Conservation (phyloP, 2,888 invertebrate genomes). For the Hololepta plana region DNA sequence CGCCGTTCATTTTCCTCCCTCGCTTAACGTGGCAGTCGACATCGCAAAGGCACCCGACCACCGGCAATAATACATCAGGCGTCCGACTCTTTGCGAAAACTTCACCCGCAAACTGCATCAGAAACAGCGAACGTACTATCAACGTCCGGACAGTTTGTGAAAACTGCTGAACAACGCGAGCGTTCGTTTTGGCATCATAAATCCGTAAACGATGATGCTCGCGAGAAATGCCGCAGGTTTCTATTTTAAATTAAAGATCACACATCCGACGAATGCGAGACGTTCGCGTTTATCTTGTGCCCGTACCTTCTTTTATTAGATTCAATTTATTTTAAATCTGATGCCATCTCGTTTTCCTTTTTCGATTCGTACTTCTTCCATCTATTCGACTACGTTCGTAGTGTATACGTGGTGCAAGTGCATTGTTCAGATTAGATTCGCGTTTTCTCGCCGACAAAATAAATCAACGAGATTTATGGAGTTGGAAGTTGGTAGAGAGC, state of each 20-base stretch:
- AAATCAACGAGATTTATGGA: constrained; percentile 19
- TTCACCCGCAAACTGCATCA: constrained; percentile 7
- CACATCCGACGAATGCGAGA: constrained; percentile 5
- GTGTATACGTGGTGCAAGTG: constrained; percentile 11
- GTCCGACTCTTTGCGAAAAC: constrained; percentile 17
- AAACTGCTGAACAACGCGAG: too few species aligned
- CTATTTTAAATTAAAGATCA: constrained; percentile 15
- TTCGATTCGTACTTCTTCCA: too few species aligned
- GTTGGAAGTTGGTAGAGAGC: constrained; percentile 14
- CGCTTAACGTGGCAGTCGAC: constrained; percentile 26
- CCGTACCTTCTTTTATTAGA: constrained; percentile 1
- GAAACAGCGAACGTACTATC: constrained; percentile 1
- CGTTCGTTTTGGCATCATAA: too few species aligned
- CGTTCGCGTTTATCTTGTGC: too few species aligned
- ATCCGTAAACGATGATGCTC: not conserved
- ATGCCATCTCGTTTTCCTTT: constrained; percentile 3
- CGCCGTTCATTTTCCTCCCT: constrained; percentile 28
- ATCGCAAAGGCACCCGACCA: constrained; percentile 24
- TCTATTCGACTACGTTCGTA: constrained; percentile 8
- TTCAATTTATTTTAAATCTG: constrained; percentile 4
- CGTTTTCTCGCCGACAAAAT: constrained; percentile 15
- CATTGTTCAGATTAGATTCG: constrained; percentile 16
- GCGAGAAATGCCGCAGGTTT: constrained; percentile 5
- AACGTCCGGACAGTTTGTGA: constrained; percentile 4
- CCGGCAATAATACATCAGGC: constrained; percentile 22